Base-by-base conservation (phyloP, 2,797 vertebrate genomes). In the Sebastes steindachneri region DNA sequence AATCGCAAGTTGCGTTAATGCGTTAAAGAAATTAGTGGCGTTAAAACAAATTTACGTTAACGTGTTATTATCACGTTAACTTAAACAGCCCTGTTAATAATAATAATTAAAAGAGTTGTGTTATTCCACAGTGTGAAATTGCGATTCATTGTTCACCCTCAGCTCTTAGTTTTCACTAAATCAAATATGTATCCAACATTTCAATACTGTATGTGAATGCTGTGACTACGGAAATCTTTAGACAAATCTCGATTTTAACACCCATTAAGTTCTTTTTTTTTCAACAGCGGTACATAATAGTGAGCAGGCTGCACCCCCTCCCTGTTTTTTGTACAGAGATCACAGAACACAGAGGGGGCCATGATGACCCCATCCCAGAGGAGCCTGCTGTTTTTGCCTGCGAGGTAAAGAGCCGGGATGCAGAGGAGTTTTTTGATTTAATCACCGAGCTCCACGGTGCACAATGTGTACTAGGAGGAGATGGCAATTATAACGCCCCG, bases 351-450 rank as follows among this genome's bases (percentile, higher is more conserved):
- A 91, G 83, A 91, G 88, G 92, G 89, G 91, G 79, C 82, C 77
- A 37, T 82, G 89, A 88, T 92, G 90, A 93, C 92, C 94, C 86
- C 69, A 83, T 96, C 96, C 94, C 94, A 91, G 84, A 92, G 94
- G 94, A 96, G 84, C 88, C 70, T 73, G 92, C 92, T 95, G 94
- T 95, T 96, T 96, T 93, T 96, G 96, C 96, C 96, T 96, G 91
- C 92, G 29, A 96, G 96, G 94, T 94, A 95, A 91, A 90, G 89
- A 93, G 73, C 83, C 83, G 85, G 77, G 87, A 92, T 94, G 89
- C 89, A 77, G 84, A 84, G 82, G 87, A 93, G 86, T 86, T 90
- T 94, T 92, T 92, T 89, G 77, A 95, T 95, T 95, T 95, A 95
- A 96, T 96, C 95, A 96, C 92, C 60, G 87, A 31, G 87, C 92